Evolutionary conservation across 2,113 vertebrate genomes (phyloP), one percentile per base, ranked within the genome.

Genomic region (Dendropsophus ebraccatus): DNA sequence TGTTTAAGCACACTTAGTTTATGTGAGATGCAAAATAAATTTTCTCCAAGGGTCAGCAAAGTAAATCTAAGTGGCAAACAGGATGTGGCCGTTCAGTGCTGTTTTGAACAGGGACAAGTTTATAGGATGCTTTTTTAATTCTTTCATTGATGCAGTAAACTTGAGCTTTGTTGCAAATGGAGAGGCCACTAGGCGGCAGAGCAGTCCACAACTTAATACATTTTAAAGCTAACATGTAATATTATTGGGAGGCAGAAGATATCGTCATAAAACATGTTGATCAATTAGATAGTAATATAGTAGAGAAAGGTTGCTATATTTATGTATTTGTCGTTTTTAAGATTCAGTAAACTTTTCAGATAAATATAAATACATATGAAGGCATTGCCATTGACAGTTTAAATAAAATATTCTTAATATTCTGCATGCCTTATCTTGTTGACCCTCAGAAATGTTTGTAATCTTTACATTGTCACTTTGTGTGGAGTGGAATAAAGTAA

Each of bases 71-170:
- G 1, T 32, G 84, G 75, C 65, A 94, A 85, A 9, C 54, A 65
- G 13, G 92, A 97, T 1, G 92, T 88, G 45, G 92, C 93, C 0
- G 89, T 92, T 28, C 97, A 97, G 86, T 97, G 95, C 58, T 81
- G 60, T 86, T 49, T 87, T 52, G 1, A 60, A 56, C 41, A 21
- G 69, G 0, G 32, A 41, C 92, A 91, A 70, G 16, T 93, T 92
- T 0, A 81, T 88, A 82, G 72, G 74, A 5, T 82, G 37, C 62
- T 16, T 79, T 1, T 70, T 73, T 23, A 37, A 58, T 21, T 32
- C 12, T 50, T 5, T 11, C 52, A 35, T 3, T 21, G 10, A 56
- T 35, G 23, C 50, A 35, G 28, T 56, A 13, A 0, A 14, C 11
- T 35, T 37, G 35, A 79, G 58, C 32, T 58, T 14, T 54, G 3